Evolutionary conservation across 2,888 invertebrate species (phyloP).

Genomic region (Tolmerus cingulatus): DNA sequence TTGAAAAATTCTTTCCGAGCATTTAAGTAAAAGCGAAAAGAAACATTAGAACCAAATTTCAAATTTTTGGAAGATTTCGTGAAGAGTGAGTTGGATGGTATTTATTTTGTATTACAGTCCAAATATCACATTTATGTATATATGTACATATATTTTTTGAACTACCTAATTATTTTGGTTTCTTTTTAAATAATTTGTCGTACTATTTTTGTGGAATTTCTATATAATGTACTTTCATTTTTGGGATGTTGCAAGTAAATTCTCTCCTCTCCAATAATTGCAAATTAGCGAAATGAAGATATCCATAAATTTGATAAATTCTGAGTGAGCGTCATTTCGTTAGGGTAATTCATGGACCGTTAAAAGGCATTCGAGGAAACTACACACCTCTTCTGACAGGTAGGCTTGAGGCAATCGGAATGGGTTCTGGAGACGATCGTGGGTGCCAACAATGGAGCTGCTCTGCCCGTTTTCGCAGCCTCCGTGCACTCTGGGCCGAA

Average conservation of each 20-base stretch:
- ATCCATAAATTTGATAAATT: background rate
- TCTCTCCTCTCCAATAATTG: background rate
- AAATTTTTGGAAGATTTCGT: too few species aligned
- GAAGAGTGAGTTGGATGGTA: too few species aligned
- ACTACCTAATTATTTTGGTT: too few species aligned
- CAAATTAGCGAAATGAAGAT: background rate
- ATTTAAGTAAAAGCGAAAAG: too few species aligned
- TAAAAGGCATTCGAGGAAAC: background rate
- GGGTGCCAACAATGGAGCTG: background rate
- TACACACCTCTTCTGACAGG: background rate
- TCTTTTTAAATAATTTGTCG: too few species aligned
- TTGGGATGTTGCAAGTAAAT: background rate
- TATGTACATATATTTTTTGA: too few species aligned
- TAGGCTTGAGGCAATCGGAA: background rate
- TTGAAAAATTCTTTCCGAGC: too few species aligned
- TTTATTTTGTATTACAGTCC: too few species aligned
- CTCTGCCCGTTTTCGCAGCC: background rate
- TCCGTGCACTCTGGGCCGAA: background rate
- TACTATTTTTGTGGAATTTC: too few species aligned
- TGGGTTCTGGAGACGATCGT: background rate
- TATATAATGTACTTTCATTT: too few species aligned
- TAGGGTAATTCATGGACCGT: background rate
- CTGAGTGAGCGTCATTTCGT: background rate
- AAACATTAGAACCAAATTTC: too few species aligned
- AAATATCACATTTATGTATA: too few species aligned